Base-by-base conservation (phyloP, 1,140 invertebrate species). In the Calliopsis andreniformis region DNA sequence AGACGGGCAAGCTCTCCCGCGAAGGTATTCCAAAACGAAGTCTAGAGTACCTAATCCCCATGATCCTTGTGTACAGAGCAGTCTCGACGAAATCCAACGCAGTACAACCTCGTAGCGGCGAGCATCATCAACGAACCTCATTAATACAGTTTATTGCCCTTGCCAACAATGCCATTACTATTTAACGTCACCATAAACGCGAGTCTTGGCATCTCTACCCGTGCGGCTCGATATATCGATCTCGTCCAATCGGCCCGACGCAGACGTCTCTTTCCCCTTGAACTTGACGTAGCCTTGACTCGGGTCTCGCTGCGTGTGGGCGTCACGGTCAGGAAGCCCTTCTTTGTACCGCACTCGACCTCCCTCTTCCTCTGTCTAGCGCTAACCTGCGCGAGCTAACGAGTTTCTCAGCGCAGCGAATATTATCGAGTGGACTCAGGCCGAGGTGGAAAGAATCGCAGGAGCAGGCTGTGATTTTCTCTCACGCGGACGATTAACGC, bases 401-500 rank as follows among this genome's bases (percentile, higher is more conserved):
- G 78, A 79, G 78, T 79, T 63, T 10, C 35, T 70, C 28, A 81
- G 79, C 72, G 64, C 79, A 76, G 64, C 58, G 64, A 81, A 69
- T 78, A 78, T 79, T 75, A 79, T 58, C 69, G 39, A 58, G 49
- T 61, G 43, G 77, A 66, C 66, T 78, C 23, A 61, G 4, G 39
- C 61, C 59, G 63, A 35, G 45, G 51, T 30, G 43, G 30, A 35
- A 55, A 35, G 18, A 12, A 25, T 12, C 20, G n/a, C 32, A 16
- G 10, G 49, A 32, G 43, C 42, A 12, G 63, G 76, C 77, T 75
- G 79, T 73, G 76, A 86, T 85, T 87, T 84, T 76, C 71, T 84
- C 71, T 84, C 83, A 80, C 82, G 78, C 79, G 78, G 84, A 78
- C 85, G 86, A 87, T 87, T 87, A 88, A 79, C 78, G 58, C n/a